Base-by-base conservation (phyloP, 1,140 invertebrate genomes). In the Drosophila repleta region DNA sequence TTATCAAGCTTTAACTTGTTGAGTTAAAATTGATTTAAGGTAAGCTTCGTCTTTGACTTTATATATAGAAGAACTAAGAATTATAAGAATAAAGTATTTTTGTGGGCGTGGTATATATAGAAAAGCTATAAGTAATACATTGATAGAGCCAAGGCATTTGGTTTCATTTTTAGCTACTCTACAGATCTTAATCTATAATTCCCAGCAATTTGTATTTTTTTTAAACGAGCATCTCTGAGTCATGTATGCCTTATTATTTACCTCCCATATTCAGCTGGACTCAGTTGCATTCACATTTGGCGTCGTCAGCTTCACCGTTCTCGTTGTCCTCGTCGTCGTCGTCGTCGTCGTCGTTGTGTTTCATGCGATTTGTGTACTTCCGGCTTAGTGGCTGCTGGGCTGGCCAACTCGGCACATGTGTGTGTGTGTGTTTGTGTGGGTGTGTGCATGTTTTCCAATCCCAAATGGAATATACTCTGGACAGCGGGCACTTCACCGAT, bases 341-440 rank as follows among this genome's bases (percentile, higher is more conserved):
- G 6, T 58, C 29, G 18, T 51, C 32, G 55, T 55, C n/a, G 56
- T 60, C 55, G 29, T 66, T 63, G 53, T 66, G 61, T 73, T 82
- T 88, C 78, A 76, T 85, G 74, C 83, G 82, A 87, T 87, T 88
- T 87, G 83, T 88, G 83, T 87, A 88, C 72, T 87, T 87, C 83
- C 83, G 83, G 83, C 72, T 84, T 84, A 76, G 80, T 76, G 71
- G 72, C 43, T 58, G 20, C 37, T 13, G 17, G 26, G 46, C 48
- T 32, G 32, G 13, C 37, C 32, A n/a, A 26, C 60, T 46, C 21
- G 55, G 32, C 48, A 51, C 55, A 63, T 55, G 66, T 15, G 37
- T 58, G 71, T 55, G 66, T 67, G 39, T 6, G 39, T 51, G 55
- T n/a, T 6, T 15, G 37, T 20, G 20, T 32, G 7, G 5, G 21